Percentiles rank a stretch among this genome's conserved stretches.
phyloP scores from a whole-genome alignment of 2,113 vertebrate species.

The Anhinga anhinga region DNA sequence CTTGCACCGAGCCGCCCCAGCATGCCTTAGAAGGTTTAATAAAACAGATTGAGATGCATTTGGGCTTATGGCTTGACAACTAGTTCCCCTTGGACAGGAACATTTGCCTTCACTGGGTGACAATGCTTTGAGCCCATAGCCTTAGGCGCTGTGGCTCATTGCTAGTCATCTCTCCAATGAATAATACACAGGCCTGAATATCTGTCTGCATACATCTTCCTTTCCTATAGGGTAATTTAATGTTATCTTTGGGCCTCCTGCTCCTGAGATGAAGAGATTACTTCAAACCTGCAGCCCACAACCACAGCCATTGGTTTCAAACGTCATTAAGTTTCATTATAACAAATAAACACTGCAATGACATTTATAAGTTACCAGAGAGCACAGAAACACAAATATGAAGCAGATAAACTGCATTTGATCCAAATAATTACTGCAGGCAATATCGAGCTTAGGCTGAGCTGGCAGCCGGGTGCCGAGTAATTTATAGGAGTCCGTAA shows the following conservation, averaged over 20 bases:
- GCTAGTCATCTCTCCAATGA: constrained; percentile 37
- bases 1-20: background rate
- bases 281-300: constrained; percentile 71
- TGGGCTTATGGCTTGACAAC: constrained; percentile 5
- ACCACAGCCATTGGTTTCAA: constrained; percentile 70
- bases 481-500: constrained; percentile 77
- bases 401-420: constrained; percentile 82
- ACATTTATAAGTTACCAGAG: constrained; percentile 83
- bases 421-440: constrained; percentile 84
- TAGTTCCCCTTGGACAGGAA: background rate
- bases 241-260: constrained; percentile 68
- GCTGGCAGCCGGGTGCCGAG: constrained; percentile 73
- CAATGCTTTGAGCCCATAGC: constrained; percentile 21
- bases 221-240: constrained; percentile 63
- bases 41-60: background rate
- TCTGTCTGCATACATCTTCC: constrained; percentile 59
- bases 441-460: constrained; percentile 76
- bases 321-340: constrained; percentile 81
- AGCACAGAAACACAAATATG: constrained; percentile 80
- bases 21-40: background rate
- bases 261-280: constrained; percentile 75
- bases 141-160: background rate
- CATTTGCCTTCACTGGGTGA: constrained; percentile 27
- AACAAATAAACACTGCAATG: constrained; percentile 79
- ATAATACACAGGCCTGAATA: background rate